phyloP scores from a whole-genome alignment of 64 coral and sea anemone species.

The Astreopora myriophthalma region DNA sequence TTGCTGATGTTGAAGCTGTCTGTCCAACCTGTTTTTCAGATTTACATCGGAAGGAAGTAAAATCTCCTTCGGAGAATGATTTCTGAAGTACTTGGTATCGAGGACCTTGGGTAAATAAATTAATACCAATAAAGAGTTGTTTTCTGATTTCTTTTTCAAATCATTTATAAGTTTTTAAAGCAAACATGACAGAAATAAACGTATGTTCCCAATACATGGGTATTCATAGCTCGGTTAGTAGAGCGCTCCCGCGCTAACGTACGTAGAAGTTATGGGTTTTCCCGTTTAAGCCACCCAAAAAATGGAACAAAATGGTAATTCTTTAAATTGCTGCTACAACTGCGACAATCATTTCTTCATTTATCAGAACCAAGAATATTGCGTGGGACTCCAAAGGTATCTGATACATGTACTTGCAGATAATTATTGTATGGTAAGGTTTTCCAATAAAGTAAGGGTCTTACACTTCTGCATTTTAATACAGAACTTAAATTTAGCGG shows the following conservation, averaged over 20 bases:
- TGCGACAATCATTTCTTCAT: background rate
- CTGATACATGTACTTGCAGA: too few relatives aligned
- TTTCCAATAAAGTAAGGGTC: background rate
- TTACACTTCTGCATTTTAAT: constrained; percentile 12
- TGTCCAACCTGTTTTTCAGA: background rate
- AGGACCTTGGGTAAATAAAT: constrained; percentile 38
- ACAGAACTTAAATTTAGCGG: background rate
- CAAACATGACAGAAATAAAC: background rate
- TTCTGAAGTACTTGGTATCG: constrained; percentile 19
- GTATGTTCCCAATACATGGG: background rate
- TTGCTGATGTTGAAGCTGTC: constrained; percentile 10
- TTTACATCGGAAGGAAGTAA: constrained; percentile 40
- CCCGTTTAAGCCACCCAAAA: background rate
- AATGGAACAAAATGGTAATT: background rate
- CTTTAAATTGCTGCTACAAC: background rate
- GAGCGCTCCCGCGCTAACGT: background rate
- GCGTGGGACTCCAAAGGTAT: too few relatives aligned
- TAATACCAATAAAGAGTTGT: background rate
- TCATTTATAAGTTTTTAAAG: constrained; percentile 29
- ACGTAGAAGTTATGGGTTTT: background rate
- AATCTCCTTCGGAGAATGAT: constrained; percentile 56
- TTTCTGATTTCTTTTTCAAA: constrained; percentile 20
- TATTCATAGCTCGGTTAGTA: background rate
- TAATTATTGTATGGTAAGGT: too few relatives aligned
- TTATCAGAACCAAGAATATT: background rate